These are phyloP conservation scores for Caranx ignobilis DNA, from an alignment of 2,113 vertebrate genomes.

Conservation along the genomic window DNA sequence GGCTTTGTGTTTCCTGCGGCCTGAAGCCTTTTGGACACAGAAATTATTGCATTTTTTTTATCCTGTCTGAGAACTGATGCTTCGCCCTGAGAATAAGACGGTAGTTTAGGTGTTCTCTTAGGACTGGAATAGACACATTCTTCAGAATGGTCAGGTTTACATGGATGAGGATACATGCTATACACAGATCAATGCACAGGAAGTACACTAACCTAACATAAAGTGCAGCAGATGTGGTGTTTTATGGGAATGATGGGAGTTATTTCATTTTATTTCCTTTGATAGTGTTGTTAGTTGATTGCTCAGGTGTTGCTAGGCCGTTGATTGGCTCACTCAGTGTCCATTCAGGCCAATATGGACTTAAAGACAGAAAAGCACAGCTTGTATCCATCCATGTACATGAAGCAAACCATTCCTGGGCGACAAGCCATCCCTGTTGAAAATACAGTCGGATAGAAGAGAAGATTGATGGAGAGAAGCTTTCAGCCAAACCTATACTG, in stretches of 20 bases:
- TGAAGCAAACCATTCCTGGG: slow-evolving; percentile 83
- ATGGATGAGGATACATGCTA: not conserved
- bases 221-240: not conserved
- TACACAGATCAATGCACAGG: not conserved
- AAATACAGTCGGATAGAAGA: slow-evolving; percentile 45
- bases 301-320: not conserved
- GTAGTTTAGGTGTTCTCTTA: not conserved
- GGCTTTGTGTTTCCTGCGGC: slow-evolving; percentile 26
- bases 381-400: slow-evolving; percentile 16
- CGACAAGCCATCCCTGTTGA: slow-evolving; percentile 80
- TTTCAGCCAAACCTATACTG: slow-evolving; percentile 36
- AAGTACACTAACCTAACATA: too few species aligned
- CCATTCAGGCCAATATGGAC: slow-evolving; percentile 11
- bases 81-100: not conserved
- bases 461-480: slow-evolving; percentile 56
- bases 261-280: not conserved
- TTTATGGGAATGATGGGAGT: too few species aligned
- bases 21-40: not conserved
- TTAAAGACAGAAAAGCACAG: slow-evolving; percentile 29
- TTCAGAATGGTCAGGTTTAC: not conserved
- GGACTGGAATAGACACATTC: not conserved
- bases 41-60: not conserved
- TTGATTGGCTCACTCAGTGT: not conserved
- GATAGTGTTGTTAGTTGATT: not conserved
- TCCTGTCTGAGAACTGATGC: not conserved